Percentiles rank a stretch among this genome's conserved stretches.
These are phyloP conservation scores for Pygoscelis antarcticus DNA, from an alignment of 2,113 vertebrate genomes.

Conservation along the genomic window DNA sequence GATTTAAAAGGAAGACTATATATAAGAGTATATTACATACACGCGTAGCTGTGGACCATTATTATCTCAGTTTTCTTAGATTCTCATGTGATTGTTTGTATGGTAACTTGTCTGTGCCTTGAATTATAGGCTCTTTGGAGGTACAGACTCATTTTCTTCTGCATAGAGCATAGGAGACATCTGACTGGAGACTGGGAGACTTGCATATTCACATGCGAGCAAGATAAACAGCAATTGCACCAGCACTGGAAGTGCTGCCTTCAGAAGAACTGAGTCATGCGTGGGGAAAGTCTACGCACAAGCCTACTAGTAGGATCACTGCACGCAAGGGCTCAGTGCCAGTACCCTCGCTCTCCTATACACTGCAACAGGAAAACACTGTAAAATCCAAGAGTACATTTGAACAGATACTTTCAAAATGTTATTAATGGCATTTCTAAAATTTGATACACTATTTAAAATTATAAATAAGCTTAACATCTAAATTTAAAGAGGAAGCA, in stretches of 20 bases:
- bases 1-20: not conserved
- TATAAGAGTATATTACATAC: not conserved
- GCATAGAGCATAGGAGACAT: not conserved
- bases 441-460: not conserved
- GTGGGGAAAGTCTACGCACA: rapidly evolving
- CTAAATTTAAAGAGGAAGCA: not conserved
- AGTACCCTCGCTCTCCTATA: not conserved
- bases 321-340: not conserved
- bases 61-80: not conserved
- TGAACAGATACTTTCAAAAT: not conserved
- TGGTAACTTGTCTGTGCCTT: not conserved
- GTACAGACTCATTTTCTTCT: not conserved
- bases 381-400: not conserved
- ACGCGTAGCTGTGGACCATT: not conserved
- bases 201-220: not conserved
- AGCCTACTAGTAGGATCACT: not conserved
- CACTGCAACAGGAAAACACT: not conserved
- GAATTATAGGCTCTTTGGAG: not conserved
- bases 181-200: not conserved
- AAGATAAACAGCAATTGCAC: not conserved
- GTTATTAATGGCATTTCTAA: not conserved
- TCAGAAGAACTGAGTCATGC: not conserved
- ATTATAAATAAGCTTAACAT: not conserved
- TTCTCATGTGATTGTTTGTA: not conserved
- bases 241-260: not conserved